Base-by-base conservation (phyloP, 1,140 invertebrate genomes). In the Drosophila virilis region DNA sequence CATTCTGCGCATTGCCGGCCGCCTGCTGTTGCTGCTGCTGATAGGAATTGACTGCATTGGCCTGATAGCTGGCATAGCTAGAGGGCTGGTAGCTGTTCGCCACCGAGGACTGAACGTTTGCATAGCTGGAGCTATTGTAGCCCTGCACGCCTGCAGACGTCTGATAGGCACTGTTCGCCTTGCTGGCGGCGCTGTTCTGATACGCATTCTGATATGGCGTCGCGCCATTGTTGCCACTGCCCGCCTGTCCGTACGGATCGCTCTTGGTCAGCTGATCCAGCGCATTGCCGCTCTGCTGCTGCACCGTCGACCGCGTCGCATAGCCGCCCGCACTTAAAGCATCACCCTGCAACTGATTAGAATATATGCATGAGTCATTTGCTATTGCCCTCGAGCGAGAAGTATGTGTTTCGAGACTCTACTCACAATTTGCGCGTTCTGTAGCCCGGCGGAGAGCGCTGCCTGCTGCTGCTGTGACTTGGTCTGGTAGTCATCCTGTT, bases 51-150 rank as follows among this genome's bases (percentile, higher is more conserved):
- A 92, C 86, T 2, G 79, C 77, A 70, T 77, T 92, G 15, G 86
- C 86, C 55, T 92, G 92, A 64, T 92, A 92, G 38, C 85, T 79
- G 40, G 78, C 91, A 59, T 92, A 92, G 9, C 91, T 70, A 50
- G 91, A 90, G 12, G 88, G 81, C 70, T 92, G 91, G 64, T 92
- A 92, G 68, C 84, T 91, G 42, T 80, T 92, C 32, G 77, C 80
- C 52, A 91, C 90, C 52, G 91, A 90, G n/a, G 77, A 84, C 57
- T 92, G 91, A n/a, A 91, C 85, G 68, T 90, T 92, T 33, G 85
- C 77, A 59, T 91, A 92, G 46, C 74, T 91, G 8, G 90, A 84
- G 55, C 76, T 92, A 42, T 74, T 81, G 43, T 91, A 92, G 15
- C 85, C 72, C 12, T 75, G 84, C 5, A 69, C 71, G 6, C 51